Percentiles rank a stretch among this genome's conserved stretches.
These are phyloP conservation scores for Agrypnus murinus DNA, from an alignment of 2,888 invertebrate genomes.

Conservation along the genomic window DNA sequence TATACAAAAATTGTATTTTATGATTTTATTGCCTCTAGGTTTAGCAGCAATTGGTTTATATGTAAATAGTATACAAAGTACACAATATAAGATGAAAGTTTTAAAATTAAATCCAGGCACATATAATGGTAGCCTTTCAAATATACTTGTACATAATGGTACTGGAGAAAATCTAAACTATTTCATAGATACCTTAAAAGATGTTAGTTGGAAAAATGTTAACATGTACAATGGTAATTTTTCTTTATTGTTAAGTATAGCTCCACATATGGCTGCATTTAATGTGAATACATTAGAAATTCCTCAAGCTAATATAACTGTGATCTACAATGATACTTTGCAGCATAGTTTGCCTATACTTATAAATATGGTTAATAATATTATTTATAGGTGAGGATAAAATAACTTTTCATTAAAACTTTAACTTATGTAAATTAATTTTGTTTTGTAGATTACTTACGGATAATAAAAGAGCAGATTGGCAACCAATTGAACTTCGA, in stretches of 20 bases:
- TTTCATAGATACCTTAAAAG: conserved; percentile 65
- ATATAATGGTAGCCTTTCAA: conserved; percentile 74
- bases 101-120: conserved; percentile 77
- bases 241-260: conserved; percentile 76
- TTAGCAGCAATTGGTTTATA: conserved; percentile 82
- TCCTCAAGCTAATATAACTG: conserved; percentile 75
- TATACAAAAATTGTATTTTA: conserved; percentile 83
- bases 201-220: conserved; percentile 67
- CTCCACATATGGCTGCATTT: conserved; percentile 80
- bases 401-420: no score
- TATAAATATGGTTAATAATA: conserved; percentile 82
- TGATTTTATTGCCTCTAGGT: conserved; percentile 81
- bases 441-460: conserved; percentile 32
- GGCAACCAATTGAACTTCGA: conserved; percentile 78
- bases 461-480: conserved; percentile 56
- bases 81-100: conserved; percentile 78
- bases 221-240: conserved; percentile 80
- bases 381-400: conserved; percentile 77
- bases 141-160: conserved; percentile 78
- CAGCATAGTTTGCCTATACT: conserved; percentile 86
- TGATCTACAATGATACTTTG: conserved; percentile 86
- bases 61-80: conserved; percentile 76
- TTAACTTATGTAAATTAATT: background rate
- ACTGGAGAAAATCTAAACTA: conserved; percentile 67
- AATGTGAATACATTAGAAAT: conserved; percentile 74